Evolutionary conservation across 2,113 vertebrate species (phyloP), one percentile per base, ranked within the genome.

Genomic region (Ctenomys sociabilis): DNA sequence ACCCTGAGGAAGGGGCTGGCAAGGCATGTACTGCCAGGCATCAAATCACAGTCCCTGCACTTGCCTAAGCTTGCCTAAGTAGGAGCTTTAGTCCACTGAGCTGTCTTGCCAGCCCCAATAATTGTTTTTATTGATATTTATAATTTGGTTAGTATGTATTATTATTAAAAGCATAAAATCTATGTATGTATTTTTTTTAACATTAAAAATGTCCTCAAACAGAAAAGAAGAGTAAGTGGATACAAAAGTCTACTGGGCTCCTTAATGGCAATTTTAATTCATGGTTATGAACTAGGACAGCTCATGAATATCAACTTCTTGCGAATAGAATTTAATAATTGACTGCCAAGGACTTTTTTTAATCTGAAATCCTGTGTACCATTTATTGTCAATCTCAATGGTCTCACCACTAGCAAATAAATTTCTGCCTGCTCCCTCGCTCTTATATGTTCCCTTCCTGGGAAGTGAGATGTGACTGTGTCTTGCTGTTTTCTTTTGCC

Each of bases 101-200:
- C 49, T 49, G 49, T 49, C 49, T 49, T 11, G 12, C 9, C 49
- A 10, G 2, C 49, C 49, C 7, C 49, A 49, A 49, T 49, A 49
- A 49, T 78, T 95, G 37, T 77, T 97, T 88, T 90, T 57, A 22
- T 16, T 70, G 35, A 86, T 93, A 45, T 43, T 95, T 93, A 88
- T 32, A 92, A 43, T 88, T 91, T 49, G n/a, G 26, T 17, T 84
- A 14, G 7, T 49, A 9, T 17, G 24, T 22, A 19, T 68, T 94
- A 80, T 40, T 96, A 12, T 19, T 43, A 9, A 80, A 94, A 86
- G 9, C 30, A 92, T 37, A 63, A 5, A 13, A 81, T 90, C 84
- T 43, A 61, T 2, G 3, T n/a, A 52, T 17, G 1, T 84, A 37
- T 32, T 30, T 66, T 72, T 37, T 92, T 22, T 92, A 22, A 78